phyloP scores from a whole-genome alignment of 2,888 invertebrate species.

The Mamestra brassicae region DNA sequence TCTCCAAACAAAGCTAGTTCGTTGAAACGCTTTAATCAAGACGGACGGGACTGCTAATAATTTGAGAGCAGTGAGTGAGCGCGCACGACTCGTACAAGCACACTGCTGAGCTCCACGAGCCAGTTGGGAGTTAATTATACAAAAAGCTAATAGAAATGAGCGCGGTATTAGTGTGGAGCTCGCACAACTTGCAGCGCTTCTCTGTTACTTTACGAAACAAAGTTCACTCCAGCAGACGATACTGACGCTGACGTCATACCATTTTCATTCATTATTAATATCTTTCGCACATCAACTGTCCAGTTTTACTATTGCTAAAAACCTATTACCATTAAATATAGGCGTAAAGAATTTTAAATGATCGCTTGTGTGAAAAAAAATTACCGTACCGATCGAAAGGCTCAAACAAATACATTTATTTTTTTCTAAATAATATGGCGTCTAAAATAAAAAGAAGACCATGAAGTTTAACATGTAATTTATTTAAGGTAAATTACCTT shows the following conservation, averaged over 20 bases:
- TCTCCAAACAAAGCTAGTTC: not conserved
- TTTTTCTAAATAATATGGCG: too few relatives aligned
- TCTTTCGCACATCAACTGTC: too few relatives aligned
- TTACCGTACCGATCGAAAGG: too few relatives aligned
- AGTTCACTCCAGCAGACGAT: not conserved
- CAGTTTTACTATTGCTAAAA: too few relatives aligned
- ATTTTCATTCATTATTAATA: not conserved
- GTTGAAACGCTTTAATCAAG: conserved; percentile 11
- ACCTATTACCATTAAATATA: too few relatives aligned
- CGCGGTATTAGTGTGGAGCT: conserved; percentile 5
- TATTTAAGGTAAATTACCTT: too few relatives aligned
- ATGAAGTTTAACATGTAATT: too few relatives aligned
- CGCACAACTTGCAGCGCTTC: not conserved
- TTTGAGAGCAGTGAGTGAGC: conserved; percentile 10
- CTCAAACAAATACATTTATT: too few relatives aligned
- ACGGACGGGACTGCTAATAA: conserved; percentile 6
- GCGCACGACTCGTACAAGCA: not conserved
- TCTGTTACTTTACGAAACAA: not conserved
- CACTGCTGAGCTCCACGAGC: not conserved
- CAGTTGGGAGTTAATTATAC: conserved; percentile 34
- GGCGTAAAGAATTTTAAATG: too few relatives aligned
- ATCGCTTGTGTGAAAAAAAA: too few relatives aligned
- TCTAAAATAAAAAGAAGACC: too few relatives aligned
- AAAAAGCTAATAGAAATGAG: conserved; percentile 39
- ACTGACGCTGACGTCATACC: not conserved